phyloP scores from a whole-genome alignment of 2,797 vertebrate species.

The Ceyx erithaca region DNA sequence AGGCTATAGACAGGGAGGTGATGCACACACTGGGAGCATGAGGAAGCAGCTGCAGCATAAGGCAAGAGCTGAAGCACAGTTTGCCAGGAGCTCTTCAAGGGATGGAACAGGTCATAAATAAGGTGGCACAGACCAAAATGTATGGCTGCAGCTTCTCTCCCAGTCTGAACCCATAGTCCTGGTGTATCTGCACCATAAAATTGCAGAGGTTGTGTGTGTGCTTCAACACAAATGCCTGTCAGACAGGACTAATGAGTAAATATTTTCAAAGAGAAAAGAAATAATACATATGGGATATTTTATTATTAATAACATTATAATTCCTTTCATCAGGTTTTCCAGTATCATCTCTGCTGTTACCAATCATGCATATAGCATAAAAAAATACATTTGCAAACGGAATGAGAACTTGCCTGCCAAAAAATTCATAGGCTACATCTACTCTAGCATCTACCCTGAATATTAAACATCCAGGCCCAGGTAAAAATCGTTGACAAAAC shows the following conservation, averaged over 20 bases:
- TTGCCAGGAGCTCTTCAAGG: background rate
- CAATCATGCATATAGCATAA: background rate
- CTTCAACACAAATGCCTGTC: background rate
- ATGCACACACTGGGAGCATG: rapidly evolving
- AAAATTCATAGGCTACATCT: background rate
- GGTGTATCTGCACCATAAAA: background rate
- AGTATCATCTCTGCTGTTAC: background rate
- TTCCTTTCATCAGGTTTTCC: background rate
- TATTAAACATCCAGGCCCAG: background rate
- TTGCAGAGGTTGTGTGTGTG: background rate
- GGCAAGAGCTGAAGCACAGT: background rate
- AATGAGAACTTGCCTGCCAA: background rate
- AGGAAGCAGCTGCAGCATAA: background rate
- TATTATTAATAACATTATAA: background rate
- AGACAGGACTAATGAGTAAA: background rate
- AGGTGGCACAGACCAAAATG: background rate
- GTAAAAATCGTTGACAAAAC: background rate
- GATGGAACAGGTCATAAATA: background rate
- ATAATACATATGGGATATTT: background rate
- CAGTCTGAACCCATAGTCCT: background rate
- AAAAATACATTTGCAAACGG: background rate
- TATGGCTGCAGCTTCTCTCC: background rate
- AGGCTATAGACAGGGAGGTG: background rate
- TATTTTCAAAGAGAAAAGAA: background rate
- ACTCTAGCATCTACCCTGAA: background rate